Conservation (phyloP, 2,888 invertebrate genomes). For the Thecophora atra region DNA sequence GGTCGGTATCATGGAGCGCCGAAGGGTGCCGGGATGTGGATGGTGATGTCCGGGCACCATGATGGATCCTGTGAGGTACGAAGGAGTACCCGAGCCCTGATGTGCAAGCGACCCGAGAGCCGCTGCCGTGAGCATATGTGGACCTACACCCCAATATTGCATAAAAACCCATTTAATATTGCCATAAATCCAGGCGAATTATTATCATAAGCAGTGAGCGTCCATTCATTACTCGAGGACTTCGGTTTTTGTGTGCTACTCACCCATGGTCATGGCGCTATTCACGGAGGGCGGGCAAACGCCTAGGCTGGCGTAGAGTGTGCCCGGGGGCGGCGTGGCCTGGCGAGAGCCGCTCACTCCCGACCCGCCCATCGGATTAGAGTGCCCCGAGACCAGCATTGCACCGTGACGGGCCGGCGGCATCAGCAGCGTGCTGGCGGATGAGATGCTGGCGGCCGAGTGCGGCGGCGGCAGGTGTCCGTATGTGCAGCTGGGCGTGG, state of each 20-base stretch:
- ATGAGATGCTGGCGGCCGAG: slow-evolving; percentile 47
- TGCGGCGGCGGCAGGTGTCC: slow-evolving; percentile 55
- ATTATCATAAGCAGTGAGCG: background rate
- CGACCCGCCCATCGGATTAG: slow-evolving; percentile 43
- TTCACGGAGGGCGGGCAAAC: slow-evolving; percentile 54
- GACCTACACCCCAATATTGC: slow-evolving; percentile 46
- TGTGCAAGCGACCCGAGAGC: slow-evolving; percentile 56
- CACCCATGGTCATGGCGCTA: slow-evolving; percentile 59
- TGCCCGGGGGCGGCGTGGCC: slow-evolving; percentile 56
- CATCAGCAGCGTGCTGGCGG: slow-evolving; percentile 62
- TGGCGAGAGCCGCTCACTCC: slow-evolving; percentile 47
- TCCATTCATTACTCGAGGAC: background rate
- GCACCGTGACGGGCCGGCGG: slow-evolving; percentile 55
- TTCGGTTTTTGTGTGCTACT: slow-evolving; percentile 43
- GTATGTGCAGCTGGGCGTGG: slow-evolving; percentile 61
- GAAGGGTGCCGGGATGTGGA: slow-evolving; percentile 58
- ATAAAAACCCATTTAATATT: background rate
- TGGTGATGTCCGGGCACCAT: slow-evolving; percentile 62
- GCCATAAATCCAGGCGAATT: background rate
- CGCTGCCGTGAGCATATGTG: slow-evolving; percentile 56
- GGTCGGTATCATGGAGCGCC: slow-evolving; percentile 61
- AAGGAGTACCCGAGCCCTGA: slow-evolving; percentile 50
- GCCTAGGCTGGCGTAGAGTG: slow-evolving; percentile 57
- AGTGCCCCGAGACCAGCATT: slow-evolving; percentile 46
- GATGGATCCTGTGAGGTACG: slow-evolving; percentile 60